Evolutionary conservation across 2,797 vertebrate species (phyloP).

Genomic region (Apogon talboti): DNA sequence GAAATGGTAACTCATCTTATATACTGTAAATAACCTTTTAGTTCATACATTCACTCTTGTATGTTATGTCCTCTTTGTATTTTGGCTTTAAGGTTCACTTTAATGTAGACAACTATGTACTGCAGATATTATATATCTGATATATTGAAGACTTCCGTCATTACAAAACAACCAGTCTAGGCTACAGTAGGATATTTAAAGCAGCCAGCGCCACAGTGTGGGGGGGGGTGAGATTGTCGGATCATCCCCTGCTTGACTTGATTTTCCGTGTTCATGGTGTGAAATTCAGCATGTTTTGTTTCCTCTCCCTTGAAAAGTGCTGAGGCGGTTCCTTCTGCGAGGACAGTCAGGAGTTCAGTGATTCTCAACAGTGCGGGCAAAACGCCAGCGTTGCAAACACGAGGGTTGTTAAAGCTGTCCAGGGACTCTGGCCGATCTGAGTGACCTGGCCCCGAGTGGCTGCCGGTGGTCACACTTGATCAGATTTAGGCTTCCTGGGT

Average conservation of each 20-base stretch:
- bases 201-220: not conserved
- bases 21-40: too few relatives aligned
- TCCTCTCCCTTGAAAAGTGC: conserved; percentile 18
- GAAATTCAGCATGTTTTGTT: conserved; percentile 26
- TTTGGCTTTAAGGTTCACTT: not conserved
- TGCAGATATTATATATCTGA: too few relatives aligned
- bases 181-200: not conserved
- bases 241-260: not conserved
- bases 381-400: not conserved
- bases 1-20: not conserved
- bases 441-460: not conserved
- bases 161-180: not conserved
- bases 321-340: conserved; percentile 41
- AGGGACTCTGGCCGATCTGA: not conserved
- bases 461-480: not conserved
- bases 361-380: conserved; percentile 6
- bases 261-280: not conserved
- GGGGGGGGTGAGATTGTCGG: not conserved
- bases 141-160: too few relatives aligned
- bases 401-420: not conserved
- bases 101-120: too few relatives aligned
- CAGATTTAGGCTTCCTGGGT: conserved; percentile 13
- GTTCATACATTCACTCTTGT: not conserved
- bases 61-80: not conserved
- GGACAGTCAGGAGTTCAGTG: conserved; percentile 23